phyloP scores from a whole-genome alignment of 2,888 invertebrate species.

The Drosophila tanythrix region DNA sequence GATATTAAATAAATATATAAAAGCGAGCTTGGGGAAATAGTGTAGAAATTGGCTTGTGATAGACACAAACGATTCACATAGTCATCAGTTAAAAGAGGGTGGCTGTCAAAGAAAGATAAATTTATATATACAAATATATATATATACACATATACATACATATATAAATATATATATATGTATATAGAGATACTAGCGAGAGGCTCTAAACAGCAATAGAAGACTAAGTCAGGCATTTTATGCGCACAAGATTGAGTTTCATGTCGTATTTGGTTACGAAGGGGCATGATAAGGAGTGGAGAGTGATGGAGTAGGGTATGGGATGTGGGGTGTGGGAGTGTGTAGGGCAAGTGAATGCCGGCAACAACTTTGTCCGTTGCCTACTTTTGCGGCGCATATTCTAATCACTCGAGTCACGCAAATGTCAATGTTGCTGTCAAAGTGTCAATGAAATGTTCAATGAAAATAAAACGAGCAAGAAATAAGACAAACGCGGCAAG shows the following conservation, averaged over 20 bases:
- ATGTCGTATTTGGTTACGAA: background rate
- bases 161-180: background rate
- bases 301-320: background rate
- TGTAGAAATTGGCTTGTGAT: slow-evolving; percentile 6
- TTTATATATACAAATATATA: background rate
- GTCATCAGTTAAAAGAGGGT: slow-evolving; percentile 6
- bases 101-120: background rate
- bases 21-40: slow-evolving; percentile 13
- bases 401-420: slow-evolving; percentile 79
- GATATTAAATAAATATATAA: slow-evolving; percentile 2
- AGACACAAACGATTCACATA: slow-evolving; percentile 22
- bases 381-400: slow-evolving; percentile 71
- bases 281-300: background rate
- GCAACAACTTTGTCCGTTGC: slow-evolving; percentile 46
- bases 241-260: slow-evolving; percentile 41
- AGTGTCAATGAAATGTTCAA: slow-evolving; percentile 81
- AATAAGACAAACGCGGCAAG: slow-evolving; percentile 50
- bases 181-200: background rate
- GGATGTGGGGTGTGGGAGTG: background rate
- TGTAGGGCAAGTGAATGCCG: background rate
- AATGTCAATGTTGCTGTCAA: slow-evolving; percentile 80
- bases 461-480: slow-evolving; percentile 77
- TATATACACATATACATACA: background rate
- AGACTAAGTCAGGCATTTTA: slow-evolving; percentile 47
- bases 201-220: slow-evolving; percentile 27